These are phyloP conservation scores for Cotesia vestalis DNA, from an alignment of 1,140 invertebrate genomes.

Conservation along the genomic window DNA sequence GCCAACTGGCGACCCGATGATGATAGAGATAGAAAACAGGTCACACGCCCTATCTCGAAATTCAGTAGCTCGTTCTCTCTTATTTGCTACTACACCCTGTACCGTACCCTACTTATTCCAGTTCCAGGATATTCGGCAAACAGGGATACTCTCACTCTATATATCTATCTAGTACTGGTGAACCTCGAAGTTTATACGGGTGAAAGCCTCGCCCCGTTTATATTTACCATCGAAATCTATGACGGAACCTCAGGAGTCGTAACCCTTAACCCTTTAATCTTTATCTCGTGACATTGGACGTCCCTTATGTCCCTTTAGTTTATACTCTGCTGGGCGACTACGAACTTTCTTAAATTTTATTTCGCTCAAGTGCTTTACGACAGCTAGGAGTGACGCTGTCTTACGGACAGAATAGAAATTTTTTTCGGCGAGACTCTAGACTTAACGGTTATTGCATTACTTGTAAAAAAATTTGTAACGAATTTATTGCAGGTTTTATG, in stretches of 20 bases:
- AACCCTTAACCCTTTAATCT: background rate
- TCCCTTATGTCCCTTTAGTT: too few species aligned
- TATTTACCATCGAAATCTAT: conserved; percentile 41
- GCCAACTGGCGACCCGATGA: background rate
- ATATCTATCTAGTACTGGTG: conserved; percentile 44
- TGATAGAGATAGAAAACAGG: conserved; percentile 54
- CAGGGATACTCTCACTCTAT: conserved; percentile 43
- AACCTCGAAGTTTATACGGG: conserved; percentile 57
- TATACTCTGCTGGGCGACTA: background rate
- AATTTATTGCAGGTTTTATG: too few species aligned
- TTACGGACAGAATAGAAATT: too few species aligned
- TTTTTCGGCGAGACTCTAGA: too few species aligned
- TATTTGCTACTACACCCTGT: background rate
- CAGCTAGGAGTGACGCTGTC: background rate
- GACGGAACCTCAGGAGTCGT: conserved; percentile 37
- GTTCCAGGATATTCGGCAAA: conserved; percentile 48
- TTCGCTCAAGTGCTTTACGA: background rate
- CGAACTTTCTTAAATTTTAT: background rate
- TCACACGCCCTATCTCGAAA: conserved; percentile 45
- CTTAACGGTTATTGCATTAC: too few species aligned
- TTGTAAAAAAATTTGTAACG: too few species aligned
- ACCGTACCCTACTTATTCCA: conserved; percentile 36
- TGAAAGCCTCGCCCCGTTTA: conserved; percentile 53
- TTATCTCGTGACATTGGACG: too few species aligned
- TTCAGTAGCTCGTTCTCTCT: conserved; percentile 30